Evolutionary conservation across 1,140 invertebrate genomes (phyloP).

Genomic region (Microplitis mediator): DNA sequence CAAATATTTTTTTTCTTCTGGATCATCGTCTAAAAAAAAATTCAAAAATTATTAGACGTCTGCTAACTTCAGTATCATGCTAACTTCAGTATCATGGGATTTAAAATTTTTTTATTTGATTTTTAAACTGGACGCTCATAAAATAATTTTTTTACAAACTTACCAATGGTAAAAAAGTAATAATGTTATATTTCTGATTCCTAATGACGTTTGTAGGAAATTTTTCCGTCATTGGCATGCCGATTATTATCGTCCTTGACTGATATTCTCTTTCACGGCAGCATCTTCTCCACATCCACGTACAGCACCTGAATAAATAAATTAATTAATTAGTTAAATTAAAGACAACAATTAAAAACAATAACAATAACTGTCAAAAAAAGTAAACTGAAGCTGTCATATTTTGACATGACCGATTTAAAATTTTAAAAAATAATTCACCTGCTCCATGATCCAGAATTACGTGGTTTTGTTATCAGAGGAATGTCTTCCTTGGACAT

Average conservation of each 20-base stretch:
- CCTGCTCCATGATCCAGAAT: constrained; percentile 63
- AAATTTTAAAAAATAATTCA: constrained; percentile 47
- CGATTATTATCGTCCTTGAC: constrained; percentile 71
- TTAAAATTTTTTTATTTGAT: too few species aligned
- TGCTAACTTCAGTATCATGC: too few species aligned
- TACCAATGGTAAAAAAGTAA: constrained; percentile 97
- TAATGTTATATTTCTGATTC: constrained; percentile 99
- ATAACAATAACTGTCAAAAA: too few species aligned
- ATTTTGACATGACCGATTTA: too few species aligned
- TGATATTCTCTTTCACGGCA: constrained; percentile 71
- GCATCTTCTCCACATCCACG: constrained; percentile 72
- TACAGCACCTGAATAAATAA: constrained; percentile 61
- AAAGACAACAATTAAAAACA: too few species aligned
- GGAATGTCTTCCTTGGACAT: constrained; percentile 71
- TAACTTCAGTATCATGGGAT: too few species aligned
- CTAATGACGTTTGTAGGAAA: constrained; percentile 95
- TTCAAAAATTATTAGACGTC: too few species aligned
- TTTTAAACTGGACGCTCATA: too few species aligned
- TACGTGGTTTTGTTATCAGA: constrained; percentile 66
- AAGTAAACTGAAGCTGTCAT: too few species aligned
- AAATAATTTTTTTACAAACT: constrained; percentile 29
- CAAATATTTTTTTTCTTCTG: too few species aligned
- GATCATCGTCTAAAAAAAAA: too few species aligned
- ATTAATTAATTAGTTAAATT: too few species aligned
- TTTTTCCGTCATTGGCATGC: constrained; percentile 72